Percentiles rank a stretch among this genome's conserved stretches.
These are phyloP conservation scores for Dipodomys spectabilis DNA, from an alignment of 2,113 vertebrate species.

Conservation along the genomic window DNA sequence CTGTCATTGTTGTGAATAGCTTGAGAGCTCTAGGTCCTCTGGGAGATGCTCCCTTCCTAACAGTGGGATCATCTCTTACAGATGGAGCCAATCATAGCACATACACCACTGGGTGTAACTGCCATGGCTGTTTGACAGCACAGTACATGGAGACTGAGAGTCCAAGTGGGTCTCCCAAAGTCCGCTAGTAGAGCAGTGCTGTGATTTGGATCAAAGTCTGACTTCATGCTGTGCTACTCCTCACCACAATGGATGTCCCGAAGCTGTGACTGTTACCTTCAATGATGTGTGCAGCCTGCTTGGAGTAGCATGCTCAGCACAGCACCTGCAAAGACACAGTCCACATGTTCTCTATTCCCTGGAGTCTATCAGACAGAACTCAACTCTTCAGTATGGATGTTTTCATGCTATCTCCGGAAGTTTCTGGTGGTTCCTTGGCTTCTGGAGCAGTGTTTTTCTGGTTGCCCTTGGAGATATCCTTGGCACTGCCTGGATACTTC, in stretches of 20 bases:
- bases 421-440: not conserved
- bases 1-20: not conserved
- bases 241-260: not conserved
- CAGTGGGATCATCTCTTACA: not conserved
- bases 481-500: not conserved
- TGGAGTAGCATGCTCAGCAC: too few species aligned
- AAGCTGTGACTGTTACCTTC: not conserved
- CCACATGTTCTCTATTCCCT: not conserved
- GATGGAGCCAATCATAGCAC: too few species aligned
- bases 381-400: not conserved
- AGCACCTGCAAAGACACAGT: not conserved
- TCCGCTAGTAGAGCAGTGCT: not conserved
- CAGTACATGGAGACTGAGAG: not conserved
- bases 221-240: fast-evolving
- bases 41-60: not conserved
- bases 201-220: not conserved
- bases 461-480: not conserved
- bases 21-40: not conserved
- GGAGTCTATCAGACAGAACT: not conserved
- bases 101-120: too few species aligned
- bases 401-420: not conserved
- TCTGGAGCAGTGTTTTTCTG: not conserved
- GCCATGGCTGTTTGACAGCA: not conserved
- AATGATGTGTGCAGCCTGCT: not conserved
- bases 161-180: not conserved